These are phyloP conservation scores for Peromyscus melanophrys DNA, from an alignment of 2,797 vertebrate species.

Conservation along the genomic window DNA sequence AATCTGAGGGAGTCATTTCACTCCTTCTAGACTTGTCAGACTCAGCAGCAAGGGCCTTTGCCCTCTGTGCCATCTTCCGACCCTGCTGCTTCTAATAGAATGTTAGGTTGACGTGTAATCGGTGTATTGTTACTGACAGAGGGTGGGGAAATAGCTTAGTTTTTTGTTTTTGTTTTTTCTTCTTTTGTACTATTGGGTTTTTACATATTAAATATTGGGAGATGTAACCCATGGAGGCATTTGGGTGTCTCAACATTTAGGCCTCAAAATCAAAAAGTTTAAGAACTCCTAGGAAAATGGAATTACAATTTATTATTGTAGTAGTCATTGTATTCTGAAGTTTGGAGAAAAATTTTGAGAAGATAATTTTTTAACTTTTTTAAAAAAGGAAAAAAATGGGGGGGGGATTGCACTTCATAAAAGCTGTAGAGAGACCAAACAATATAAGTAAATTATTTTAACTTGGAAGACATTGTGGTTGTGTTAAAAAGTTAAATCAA, in stretches of 20 bases:
- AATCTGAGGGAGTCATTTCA: background rate
- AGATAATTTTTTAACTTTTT: background rate
- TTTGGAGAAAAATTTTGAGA: background rate
- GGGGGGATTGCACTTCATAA: background rate
- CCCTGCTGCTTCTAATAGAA: background rate
- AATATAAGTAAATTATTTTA: background rate
- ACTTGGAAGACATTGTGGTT: background rate
- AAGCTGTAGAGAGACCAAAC: background rate
- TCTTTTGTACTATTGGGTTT: background rate
- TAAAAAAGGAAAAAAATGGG: background rate
- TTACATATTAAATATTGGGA: background rate
- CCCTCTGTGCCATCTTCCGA: background rate
- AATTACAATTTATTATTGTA: background rate
- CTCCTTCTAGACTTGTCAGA: background rate
- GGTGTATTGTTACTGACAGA: conserved; percentile 22
- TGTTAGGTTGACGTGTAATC: background rate
- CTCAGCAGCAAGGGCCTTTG: background rate
- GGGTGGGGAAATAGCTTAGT: background rate
- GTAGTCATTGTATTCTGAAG: background rate
- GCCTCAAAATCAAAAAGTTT: background rate
- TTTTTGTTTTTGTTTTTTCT: background rate
- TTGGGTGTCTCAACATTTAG: background rate
- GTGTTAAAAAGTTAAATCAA: background rate
- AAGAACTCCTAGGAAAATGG: conserved; percentile 41
- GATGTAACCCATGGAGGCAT: background rate